Base-by-base conservation (phyloP, 2,888 invertebrate genomes). In the Melanargia galathea region DNA sequence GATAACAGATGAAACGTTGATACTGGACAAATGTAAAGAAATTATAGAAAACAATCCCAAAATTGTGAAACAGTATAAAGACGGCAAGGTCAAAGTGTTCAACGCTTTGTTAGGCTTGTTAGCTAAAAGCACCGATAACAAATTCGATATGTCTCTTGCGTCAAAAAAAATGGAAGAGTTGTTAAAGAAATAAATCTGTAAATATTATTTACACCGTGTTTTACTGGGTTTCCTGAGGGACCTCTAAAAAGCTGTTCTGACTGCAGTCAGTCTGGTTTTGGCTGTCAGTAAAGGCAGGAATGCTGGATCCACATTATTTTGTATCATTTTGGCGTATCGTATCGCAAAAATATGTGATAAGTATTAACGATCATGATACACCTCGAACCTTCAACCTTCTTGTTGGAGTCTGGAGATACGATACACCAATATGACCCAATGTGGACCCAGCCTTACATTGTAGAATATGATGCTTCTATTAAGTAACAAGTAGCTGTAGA, bases 21-120 rank as follows among this genome's bases (percentile, higher is more conserved):
- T 97, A 65, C 86, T 83, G 58, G 83, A 90, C 68, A 80, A 94
- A 46, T 97, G 97, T 78, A 72, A 81, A 57, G 83, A 92, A 71
- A 91, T 95, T 0, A 81, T 97, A 33, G 78, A 92, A 13, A 92
- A 93, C 66, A 95, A 96, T 83, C 90, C 93, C 11, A 94, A 95
- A 77, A 78, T 94, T 60, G 95, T 95, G 0, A 86, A 92, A 67
- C 91, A 93, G 70, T 96, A 94, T 76, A 93, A 92, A 78, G 86
- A 84, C 10, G 96, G 96, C 5, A 96, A 96, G 84, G 82, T 80
- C 0, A 95, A 95, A 86, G 92, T 94, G 8, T 92, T 95, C 52
- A 93, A 92, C 74, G 93, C 94, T 33, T 90, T 97, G 65, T 79
- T 94, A 65, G 94, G 94, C 13, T 86, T 93, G 75, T 86, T 95